Conservation (phyloP, 2,113 vertebrate genomes). For the Calypte anna region DNA sequence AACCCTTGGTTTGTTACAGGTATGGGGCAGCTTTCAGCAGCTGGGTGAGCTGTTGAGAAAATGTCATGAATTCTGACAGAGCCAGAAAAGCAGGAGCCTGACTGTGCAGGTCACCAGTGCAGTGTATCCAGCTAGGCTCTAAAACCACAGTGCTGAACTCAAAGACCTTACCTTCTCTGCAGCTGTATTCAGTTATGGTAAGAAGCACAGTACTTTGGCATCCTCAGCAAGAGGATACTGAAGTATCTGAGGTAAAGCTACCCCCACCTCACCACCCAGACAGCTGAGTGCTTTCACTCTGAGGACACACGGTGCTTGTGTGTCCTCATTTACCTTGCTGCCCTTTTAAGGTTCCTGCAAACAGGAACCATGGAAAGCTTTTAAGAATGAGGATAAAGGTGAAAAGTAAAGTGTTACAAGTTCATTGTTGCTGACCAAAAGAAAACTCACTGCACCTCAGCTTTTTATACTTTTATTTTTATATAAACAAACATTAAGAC, state of each 20-base stretch:
- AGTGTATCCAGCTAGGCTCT: background rate
- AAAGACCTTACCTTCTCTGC: background rate
- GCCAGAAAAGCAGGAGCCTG: accelerated
- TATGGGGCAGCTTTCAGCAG: background rate
- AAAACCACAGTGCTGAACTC: background rate
- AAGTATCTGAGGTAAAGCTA: background rate
- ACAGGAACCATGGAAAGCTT: background rate
- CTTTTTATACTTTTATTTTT: conserved; percentile 54
- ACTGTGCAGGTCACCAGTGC: background rate
- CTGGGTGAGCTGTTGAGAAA: background rate
- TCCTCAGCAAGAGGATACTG: background rate
- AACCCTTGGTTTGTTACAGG: background rate
- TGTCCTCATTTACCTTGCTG: background rate
- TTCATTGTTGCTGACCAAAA: background rate
- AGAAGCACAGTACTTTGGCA: background rate
- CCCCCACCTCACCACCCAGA: accelerated
- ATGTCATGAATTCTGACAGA: background rate
- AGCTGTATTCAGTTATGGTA: background rate
- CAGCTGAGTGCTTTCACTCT: background rate
- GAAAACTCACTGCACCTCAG: background rate
- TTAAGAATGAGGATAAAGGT: background rate
- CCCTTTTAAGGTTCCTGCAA: background rate
- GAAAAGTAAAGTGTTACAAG: background rate
- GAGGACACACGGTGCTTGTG: no score
- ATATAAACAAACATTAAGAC: conserved; percentile 50